These are phyloP conservation scores for Cosmia trapezina DNA, from an alignment of 2,888 invertebrate species.

Conservation along the genomic window DNA sequence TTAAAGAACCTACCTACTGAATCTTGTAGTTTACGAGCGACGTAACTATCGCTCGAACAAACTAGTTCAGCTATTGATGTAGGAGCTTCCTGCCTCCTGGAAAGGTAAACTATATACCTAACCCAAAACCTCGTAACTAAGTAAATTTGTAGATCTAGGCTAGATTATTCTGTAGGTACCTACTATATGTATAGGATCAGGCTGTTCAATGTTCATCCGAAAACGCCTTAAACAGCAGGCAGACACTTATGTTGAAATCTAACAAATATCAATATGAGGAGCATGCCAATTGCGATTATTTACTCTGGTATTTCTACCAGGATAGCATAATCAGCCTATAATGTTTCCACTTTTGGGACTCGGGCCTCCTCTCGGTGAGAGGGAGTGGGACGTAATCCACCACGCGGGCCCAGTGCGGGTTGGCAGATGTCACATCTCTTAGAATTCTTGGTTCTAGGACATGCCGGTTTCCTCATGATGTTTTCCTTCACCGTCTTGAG, in stretches of 20 bases:
- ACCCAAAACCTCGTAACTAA: conserved; percentile 10
- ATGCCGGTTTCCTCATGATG: too few relatives aligned
- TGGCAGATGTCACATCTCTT: too few relatives aligned
- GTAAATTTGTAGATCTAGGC: conserved; percentile 2
- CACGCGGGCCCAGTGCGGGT: too few relatives aligned
- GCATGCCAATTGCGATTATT: not conserved
- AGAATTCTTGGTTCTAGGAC: too few relatives aligned
- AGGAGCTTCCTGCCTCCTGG: conserved; percentile 24
- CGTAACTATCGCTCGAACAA: conserved; percentile 10
- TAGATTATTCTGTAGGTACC: conserved; percentile 1
- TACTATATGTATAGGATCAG: not conserved
- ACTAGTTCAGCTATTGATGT: conserved; percentile 8
- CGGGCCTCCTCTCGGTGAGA: too few relatives aligned
- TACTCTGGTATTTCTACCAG: not conserved
- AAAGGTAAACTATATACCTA: conserved; percentile 18
- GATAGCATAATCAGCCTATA: too few relatives aligned
- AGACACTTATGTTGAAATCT: not conserved
- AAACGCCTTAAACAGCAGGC: not conserved
- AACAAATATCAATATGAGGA: not conserved
- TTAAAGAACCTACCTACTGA: too few relatives aligned
- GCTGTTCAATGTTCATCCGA: not conserved
- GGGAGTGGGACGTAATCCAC: too few relatives aligned
- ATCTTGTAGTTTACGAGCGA: not conserved
- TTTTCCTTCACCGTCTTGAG: too few relatives aligned
- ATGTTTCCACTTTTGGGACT: too few relatives aligned